These are phyloP conservation scores for Rhyacichthys aspro DNA, from an alignment of 2,797 vertebrate genomes.

Conservation along the genomic window DNA sequence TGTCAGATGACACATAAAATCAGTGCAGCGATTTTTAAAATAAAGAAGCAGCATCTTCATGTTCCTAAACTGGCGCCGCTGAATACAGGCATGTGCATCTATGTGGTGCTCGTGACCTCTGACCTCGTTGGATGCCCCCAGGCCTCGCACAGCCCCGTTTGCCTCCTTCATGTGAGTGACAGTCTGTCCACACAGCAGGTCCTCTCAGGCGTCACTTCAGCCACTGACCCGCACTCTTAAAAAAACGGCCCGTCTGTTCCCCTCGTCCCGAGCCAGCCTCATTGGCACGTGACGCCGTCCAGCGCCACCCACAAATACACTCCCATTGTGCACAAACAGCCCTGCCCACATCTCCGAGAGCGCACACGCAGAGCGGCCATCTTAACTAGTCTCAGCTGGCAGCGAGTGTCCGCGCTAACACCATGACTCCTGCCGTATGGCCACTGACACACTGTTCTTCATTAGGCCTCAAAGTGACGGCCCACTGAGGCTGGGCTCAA, in stretches of 20 bases:
- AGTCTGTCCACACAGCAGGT: slow-evolving; percentile 76
- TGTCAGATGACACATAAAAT: too few species aligned
- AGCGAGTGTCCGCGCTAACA: slow-evolving; percentile 46
- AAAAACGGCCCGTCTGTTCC: slow-evolving; percentile 65
- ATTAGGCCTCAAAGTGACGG: slow-evolving; percentile 67
- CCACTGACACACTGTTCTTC: slow-evolving; percentile 72
- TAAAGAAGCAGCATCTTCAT: background rate
- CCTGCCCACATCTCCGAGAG: background rate
- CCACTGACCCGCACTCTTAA: slow-evolving; percentile 64
- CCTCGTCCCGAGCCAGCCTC: slow-evolving; percentile 52
- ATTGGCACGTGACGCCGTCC: slow-evolving; percentile 47
- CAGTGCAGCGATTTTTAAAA: background rate
- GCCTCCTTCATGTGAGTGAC: slow-evolving; percentile 61
- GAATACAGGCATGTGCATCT: slow-evolving; percentile 23
- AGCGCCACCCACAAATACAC: slow-evolving; percentile 38
- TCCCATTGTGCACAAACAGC: slow-evolving; percentile 31
- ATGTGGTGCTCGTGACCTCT: slow-evolving; percentile 47
- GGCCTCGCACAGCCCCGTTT: slow-evolving; percentile 52
- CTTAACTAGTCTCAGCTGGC: slow-evolving; percentile 51
- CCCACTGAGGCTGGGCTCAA: slow-evolving; percentile 51
- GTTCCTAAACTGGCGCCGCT: slow-evolving; percentile 4
- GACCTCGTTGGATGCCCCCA: slow-evolving; percentile 56
- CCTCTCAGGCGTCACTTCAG: slow-evolving; percentile 57
- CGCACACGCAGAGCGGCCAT: slow-evolving; percentile 20
- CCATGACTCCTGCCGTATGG: slow-evolving; percentile 74